Conservation (phyloP, 2,888 invertebrate genomes). For the Cheilosia vernalis region DNA sequence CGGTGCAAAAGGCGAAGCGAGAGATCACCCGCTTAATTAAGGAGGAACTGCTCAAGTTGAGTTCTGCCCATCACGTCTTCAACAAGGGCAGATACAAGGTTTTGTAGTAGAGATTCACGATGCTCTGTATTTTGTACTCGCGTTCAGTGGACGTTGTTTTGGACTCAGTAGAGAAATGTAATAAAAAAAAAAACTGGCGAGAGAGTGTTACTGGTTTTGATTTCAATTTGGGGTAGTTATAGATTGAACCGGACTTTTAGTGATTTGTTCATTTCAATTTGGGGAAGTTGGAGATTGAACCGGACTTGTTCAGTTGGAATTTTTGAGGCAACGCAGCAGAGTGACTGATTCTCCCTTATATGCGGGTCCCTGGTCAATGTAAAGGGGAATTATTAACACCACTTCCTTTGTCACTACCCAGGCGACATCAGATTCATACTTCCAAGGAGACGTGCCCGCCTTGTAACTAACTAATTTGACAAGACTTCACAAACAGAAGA, state of each 20-base stretch:
- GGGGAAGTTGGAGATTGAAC: too few relatives aligned
- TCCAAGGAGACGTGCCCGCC: too few relatives aligned
- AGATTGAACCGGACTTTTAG: too few relatives aligned
- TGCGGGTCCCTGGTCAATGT: too few relatives aligned
- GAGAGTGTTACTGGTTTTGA: not conserved
- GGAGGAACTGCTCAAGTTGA: conserved; percentile 97
- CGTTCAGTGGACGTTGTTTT: conserved; percentile 20
- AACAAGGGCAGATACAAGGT: conserved; percentile 98
- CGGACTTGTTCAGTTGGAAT: too few relatives aligned
- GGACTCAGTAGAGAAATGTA: conserved; percentile 3
- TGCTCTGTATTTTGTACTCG: not conserved
- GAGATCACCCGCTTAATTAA: conserved; percentile 99
- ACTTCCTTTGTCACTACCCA: too few relatives aligned
- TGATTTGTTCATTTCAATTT: not conserved
- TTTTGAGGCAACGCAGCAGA: too few relatives aligned
- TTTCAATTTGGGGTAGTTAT: not conserved
- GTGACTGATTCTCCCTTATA: too few relatives aligned
- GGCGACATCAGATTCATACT: too few relatives aligned
- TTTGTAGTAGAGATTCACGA: conserved; percentile 84
- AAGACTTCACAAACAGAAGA: too few relatives aligned
- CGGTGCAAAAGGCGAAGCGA: conserved; percentile 97
- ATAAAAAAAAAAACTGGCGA: conserved; percentile 29
- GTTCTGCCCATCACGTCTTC: conserved; percentile 92
- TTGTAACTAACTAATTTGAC: too few relatives aligned
- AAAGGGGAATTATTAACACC: too few relatives aligned